Evolutionary conservation across 1,140 invertebrate species (phyloP).

Genomic region (Pissodes strobi): DNA sequence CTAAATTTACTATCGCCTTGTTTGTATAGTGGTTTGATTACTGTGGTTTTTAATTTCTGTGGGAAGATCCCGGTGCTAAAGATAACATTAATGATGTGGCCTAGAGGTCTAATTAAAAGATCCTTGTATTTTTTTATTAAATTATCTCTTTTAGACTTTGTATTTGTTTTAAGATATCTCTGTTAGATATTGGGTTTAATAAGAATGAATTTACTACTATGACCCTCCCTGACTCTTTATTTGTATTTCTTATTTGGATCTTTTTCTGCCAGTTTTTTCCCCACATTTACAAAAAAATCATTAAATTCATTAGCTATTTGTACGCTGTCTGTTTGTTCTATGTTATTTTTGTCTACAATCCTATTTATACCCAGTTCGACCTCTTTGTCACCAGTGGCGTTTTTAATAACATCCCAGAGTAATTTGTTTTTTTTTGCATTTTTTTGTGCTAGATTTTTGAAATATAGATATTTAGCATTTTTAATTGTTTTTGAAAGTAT

Average conservation of each 20-base stretch:
- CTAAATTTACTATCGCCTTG: constrained; percentile 3
- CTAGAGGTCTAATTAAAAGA: background rate
- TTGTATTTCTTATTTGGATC: background rate
- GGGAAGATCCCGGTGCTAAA: constrained; percentile 8
- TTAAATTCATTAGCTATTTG: constrained; percentile 9
- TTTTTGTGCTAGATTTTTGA: background rate
- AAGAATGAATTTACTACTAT: background rate
- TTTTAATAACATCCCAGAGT: constrained; percentile 1
- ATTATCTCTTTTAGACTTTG: constrained; percentile 3
- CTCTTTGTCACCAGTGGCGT: background rate
- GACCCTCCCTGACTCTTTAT: too few relatives aligned
- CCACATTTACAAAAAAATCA: background rate
- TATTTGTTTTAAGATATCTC: background rate
- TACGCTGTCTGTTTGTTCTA: background rate
- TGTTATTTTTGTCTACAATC: background rate
- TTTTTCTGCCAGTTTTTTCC: background rate
- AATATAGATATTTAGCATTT: background rate
- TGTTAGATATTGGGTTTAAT: background rate
- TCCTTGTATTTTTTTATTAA: constrained; percentile 11
- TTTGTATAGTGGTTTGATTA: constrained; percentile 11
- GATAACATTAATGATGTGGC: constrained; percentile 2
- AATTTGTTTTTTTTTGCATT: background rate
- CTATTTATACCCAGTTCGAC: background rate
- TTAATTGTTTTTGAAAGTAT: background rate
- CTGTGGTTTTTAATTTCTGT: background rate